phyloP scores from a whole-genome alignment of 2,888 invertebrate species.

The Acronicta leporina region DNA sequence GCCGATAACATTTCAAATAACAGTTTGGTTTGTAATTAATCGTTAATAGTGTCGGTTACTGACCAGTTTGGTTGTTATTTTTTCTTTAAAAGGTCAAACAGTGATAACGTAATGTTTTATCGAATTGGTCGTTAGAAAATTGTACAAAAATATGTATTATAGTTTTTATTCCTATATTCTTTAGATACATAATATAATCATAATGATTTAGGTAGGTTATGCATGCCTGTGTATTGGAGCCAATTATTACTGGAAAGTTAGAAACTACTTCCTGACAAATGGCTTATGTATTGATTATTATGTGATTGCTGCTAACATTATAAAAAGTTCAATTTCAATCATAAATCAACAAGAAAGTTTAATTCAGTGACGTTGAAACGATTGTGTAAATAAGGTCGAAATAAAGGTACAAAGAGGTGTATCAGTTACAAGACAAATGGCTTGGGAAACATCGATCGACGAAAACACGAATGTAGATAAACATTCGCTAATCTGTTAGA shows the following conservation, averaged over 20 bases:
- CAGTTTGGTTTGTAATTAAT: conserved; percentile 39
- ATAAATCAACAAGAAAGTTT: too few relatives aligned
- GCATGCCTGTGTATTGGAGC: too few relatives aligned
- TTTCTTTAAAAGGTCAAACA: conserved; percentile 33
- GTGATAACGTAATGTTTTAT: conserved; percentile 34
- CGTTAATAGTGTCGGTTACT: conserved; percentile 46
- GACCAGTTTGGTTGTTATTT: conserved; percentile 39
- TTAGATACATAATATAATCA: too few relatives aligned
- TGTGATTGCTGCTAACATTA: too few relatives aligned
- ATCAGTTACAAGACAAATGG: neutral
- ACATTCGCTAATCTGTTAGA: conserved; percentile 1
- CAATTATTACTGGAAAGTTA: too few relatives aligned
- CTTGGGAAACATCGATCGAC: neutral
- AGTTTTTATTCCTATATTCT: too few relatives aligned
- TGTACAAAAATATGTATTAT: conserved; percentile 2
- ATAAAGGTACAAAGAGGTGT: neutral
- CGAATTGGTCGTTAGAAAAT: conserved; percentile 19
- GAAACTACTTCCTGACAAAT: too few relatives aligned
- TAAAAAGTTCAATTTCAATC: too few relatives aligned
- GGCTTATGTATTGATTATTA: too few relatives aligned
- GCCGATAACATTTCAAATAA: conserved; percentile 33
- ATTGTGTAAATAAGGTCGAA: neutral
- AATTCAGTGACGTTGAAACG: too few relatives aligned
- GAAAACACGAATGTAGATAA: neutral
- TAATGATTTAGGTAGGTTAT: too few relatives aligned